Conservation (phyloP, 2,797 vertebrate genomes). For the Perdix hodgsoniae region DNA sequence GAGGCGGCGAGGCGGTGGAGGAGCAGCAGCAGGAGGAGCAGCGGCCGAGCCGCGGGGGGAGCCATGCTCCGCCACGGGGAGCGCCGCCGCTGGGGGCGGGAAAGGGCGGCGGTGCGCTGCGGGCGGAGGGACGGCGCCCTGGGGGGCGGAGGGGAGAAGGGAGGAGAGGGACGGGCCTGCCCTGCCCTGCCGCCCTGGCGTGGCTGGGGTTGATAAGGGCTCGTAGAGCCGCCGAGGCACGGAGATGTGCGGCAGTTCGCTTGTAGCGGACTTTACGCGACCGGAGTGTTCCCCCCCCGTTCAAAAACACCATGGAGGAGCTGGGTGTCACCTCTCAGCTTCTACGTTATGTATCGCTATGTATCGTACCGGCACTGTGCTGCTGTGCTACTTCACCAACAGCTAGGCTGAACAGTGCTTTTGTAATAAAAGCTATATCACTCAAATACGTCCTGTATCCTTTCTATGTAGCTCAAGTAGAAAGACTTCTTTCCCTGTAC, state of each 20-base stretch:
- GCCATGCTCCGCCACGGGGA: constrained; percentile 28
- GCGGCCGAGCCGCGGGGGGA: background rate
- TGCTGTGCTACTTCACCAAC: fast-evolving
- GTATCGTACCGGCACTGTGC: background rate
- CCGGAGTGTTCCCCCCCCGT: background rate
- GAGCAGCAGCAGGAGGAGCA: background rate
- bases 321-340: background rate
- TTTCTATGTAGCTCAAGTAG: background rate
- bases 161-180: constrained; percentile 62
- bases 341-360: background rate
- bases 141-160: background rate
- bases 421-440: background rate
- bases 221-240: too few species aligned
- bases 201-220: too few species aligned
- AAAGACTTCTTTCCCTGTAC: background rate
- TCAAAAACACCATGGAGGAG: background rate
- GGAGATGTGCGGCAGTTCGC: too few species aligned
- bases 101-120: constrained; percentile 81
- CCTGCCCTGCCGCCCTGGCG: background rate
- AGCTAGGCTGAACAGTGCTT: background rate
- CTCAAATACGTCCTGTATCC: too few species aligned
- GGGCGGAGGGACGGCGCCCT: constrained; percentile 56
- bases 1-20: background rate
- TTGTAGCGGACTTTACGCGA: background rate
- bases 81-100: background rate